phyloP scores from a whole-genome alignment of 1,140 invertebrate species.

The Drosophila sulfurigaster region DNA sequence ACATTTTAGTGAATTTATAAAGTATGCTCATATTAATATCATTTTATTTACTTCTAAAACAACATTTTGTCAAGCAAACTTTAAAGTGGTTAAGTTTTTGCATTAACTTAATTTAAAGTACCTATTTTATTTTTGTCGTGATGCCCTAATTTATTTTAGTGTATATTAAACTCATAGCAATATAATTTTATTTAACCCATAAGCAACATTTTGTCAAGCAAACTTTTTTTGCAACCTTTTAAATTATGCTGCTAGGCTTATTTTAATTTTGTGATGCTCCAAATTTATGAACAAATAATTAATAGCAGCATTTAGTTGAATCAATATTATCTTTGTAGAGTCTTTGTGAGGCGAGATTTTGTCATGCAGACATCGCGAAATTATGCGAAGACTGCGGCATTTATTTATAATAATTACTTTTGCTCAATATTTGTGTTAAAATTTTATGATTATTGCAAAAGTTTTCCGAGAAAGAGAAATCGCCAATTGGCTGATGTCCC shows the following conservation, averaged over 20 bases:
- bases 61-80: too few relatives aligned
- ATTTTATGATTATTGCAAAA: conserved; percentile 79
- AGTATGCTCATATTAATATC: too few relatives aligned
- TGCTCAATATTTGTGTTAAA: conserved; percentile 77
- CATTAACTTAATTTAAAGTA: too few relatives aligned
- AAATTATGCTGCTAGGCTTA: background rate
- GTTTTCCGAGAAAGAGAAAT: conserved; percentile 78
- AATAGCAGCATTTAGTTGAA: background rate
- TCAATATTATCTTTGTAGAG: background rate
- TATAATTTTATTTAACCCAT: too few relatives aligned
- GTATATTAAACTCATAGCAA: too few relatives aligned
- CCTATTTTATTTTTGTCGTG: too few relatives aligned
- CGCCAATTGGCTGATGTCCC: conserved; percentile 63
- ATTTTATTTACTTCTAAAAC: too few relatives aligned
- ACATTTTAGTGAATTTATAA: too few relatives aligned
- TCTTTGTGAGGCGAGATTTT: conserved; percentile 5
- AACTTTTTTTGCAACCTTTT: too few relatives aligned
- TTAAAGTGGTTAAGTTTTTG: too few relatives aligned
- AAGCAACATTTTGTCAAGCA: too few relatives aligned
- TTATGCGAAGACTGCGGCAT: conserved; percentile 21
- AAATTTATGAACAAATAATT: background rate
- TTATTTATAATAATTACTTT: conserved; percentile 74
- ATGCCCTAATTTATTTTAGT: too few relatives aligned
- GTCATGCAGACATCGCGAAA: conserved; percentile 13
- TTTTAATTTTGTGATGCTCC: background rate